Conservation (phyloP, 2,113 vertebrate species). For the Cyprinodon brontotheroides region DNA sequence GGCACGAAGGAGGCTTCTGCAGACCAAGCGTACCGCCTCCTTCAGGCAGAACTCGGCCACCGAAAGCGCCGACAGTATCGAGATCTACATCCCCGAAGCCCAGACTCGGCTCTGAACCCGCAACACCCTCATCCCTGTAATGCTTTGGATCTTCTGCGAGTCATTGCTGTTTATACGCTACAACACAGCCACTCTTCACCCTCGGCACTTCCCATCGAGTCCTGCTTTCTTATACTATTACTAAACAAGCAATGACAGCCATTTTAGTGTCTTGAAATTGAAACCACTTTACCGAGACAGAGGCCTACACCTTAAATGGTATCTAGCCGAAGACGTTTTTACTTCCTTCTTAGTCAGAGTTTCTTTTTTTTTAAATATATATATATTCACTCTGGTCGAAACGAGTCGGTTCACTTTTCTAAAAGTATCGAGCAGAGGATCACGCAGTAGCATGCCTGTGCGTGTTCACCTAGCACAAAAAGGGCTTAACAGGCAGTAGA, state of each 20-base stretch:
- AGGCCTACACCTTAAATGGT: slow-evolving; percentile 52
- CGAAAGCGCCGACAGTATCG: slow-evolving; percentile 98
- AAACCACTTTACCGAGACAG: slow-evolving; percentile 52
- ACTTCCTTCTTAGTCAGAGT: slow-evolving; percentile 12
- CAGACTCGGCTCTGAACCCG: slow-evolving; percentile 94
- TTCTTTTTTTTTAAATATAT: slow-evolving; percentile 25
- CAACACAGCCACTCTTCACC: not conserved
- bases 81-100: slow-evolving; percentile 99
- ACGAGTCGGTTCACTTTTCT: slow-evolving; percentile 44
- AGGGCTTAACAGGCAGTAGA: slow-evolving; percentile 80
- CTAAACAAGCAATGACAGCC: slow-evolving; percentile 64
- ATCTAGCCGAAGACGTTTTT: slow-evolving; percentile 50
- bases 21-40: slow-evolving; percentile 93
- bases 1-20: slow-evolving; percentile 91
- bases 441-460: slow-evolving; percentile 71
- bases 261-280: slow-evolving; percentile 69
- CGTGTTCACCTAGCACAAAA: slow-evolving; percentile 69
- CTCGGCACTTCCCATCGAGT: slow-evolving; percentile 32
- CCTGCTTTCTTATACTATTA: slow-evolving; percentile 38
- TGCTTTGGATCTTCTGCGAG: slow-evolving; percentile 28
- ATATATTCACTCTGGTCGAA: slow-evolving; percentile 28
- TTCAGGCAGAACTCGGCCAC: slow-evolving; percentile 99
- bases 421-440: slow-evolving; percentile 32
- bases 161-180: slow-evolving; percentile 21
- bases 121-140: slow-evolving; percentile 6